These are phyloP conservation scores for Dione juno DNA, from an alignment of 2,888 invertebrate species.

Conservation along the genomic window DNA sequence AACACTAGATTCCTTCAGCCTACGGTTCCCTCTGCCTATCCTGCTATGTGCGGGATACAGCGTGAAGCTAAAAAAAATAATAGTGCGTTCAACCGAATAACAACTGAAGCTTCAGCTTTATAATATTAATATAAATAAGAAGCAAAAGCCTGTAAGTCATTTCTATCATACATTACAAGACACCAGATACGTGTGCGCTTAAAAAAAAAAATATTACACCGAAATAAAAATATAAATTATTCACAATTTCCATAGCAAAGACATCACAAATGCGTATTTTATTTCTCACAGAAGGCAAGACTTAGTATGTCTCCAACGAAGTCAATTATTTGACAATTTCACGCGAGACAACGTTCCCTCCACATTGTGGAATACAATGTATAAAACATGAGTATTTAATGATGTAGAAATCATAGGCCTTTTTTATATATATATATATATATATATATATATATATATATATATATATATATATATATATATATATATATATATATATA, in stretches of 20 bases:
- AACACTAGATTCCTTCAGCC: no score
- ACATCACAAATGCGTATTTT: constrained; percentile 5
- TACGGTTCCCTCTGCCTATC: no score
- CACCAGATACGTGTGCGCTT: no score
- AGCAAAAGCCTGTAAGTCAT: not conserved
- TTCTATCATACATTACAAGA: not conserved
- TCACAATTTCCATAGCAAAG: constrained; percentile 13
- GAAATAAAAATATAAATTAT: not conserved
- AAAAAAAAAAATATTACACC: not conserved
- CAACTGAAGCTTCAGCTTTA: no score
- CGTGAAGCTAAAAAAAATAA: not conserved
- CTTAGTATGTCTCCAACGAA: constrained; percentile 24
- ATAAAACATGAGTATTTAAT: constrained; percentile 32
- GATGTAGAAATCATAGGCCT: constrained; percentile 19
- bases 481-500: no score
- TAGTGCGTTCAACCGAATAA: no score
- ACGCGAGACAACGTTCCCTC: constrained; percentile 15
- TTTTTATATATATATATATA: not conserved
- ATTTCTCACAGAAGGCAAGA: constrained; percentile 11
- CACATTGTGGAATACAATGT: constrained; percentile 11
- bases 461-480: no score
- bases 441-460: not conserved
- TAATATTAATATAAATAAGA: no score
- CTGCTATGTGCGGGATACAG: not conserved
- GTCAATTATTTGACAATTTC: constrained; percentile 33